Conservation (phyloP, 2,113 vertebrate genomes). For the Junco hyemalis region DNA sequence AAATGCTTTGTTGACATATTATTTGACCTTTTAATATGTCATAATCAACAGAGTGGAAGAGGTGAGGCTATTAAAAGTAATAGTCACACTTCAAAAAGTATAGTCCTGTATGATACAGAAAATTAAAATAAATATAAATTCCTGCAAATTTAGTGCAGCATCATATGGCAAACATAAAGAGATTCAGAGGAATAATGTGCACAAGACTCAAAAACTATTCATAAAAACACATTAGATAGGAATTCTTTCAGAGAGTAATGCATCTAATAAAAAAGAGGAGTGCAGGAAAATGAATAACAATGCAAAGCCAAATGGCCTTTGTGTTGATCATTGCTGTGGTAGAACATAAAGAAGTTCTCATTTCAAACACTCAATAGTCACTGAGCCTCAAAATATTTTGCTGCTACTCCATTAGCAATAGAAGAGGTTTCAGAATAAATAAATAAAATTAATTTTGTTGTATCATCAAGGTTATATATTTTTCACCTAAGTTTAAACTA, state of each 20-base stretch:
- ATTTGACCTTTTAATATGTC: too few species aligned
- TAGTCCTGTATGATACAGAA: neutral
- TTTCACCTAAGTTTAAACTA: neutral
- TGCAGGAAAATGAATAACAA: neutral
- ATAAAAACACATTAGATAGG: neutral
- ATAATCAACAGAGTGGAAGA: neutral
- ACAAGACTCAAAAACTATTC: neutral
- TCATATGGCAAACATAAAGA: neutral
- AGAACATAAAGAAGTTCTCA: neutral
- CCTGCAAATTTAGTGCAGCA: neutral
- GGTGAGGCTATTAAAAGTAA: neutral
- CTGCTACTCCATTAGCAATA: neutral
- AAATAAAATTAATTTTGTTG: neutral
- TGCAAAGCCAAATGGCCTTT: neutral
- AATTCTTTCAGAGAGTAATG: neutral
- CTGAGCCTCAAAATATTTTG: neutral
- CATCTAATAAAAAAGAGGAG: neutral
- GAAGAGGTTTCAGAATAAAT: neutral
- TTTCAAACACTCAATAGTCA: neutral
- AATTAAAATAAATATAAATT: neutral
- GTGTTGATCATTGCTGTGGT: neutral
- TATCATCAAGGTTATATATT: neutral
- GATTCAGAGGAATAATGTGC: neutral
- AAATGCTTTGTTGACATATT: too few species aligned
- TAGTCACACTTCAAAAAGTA: neutral